These are phyloP conservation scores for Xiphorhynchus elegans DNA, from an alignment of 2,113 vertebrate species.

Conservation along the genomic window DNA sequence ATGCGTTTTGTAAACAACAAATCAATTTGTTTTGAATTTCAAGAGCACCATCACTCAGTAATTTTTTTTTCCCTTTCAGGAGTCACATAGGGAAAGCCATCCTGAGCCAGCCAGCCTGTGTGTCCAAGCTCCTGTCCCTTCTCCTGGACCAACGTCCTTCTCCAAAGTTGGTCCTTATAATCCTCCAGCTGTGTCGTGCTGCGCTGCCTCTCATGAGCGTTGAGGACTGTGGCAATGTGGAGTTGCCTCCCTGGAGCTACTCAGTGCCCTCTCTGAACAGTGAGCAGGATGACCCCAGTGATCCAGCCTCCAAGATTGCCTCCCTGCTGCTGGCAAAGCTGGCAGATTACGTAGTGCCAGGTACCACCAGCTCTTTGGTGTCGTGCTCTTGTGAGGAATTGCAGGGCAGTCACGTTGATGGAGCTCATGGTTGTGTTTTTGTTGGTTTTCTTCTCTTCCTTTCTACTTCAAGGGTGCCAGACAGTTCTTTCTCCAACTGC, in stretches of 20 bases:
- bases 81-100: slow-evolving; percentile 98
- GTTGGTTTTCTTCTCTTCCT: not conserved
- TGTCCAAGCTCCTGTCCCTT: slow-evolving; percentile 95
- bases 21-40: not conserved
- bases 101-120: slow-evolving; percentile 97
- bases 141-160: slow-evolving; percentile 96
- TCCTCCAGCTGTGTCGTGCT: slow-evolving; percentile 93
- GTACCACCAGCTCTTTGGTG: slow-evolving; percentile 58
- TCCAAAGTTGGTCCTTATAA: slow-evolving; percentile 96
- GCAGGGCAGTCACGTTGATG: not conserved
- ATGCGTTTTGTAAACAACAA: not conserved
- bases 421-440: not conserved
- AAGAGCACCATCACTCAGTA: not conserved
- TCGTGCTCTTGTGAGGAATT: not conserved
- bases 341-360: slow-evolving; percentile 98
- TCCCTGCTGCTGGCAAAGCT: slow-evolving; percentile 92
- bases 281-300: slow-evolving; percentile 92
- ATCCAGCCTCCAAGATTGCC: slow-evolving; percentile 95
- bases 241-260: slow-evolving; percentile 95
- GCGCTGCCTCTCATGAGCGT: slow-evolving; percentile 97
- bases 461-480: slow-evolving; percentile 85
- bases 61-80: slow-evolving; percentile 68
- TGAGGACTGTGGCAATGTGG: slow-evolving; percentile 96
- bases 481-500: slow-evolving; percentile 96
- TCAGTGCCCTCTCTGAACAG: slow-evolving; percentile 90